These are phyloP conservation scores for Thripadectes ignobilis DNA, from an alignment of 2,797 vertebrate genomes.

Conservation along the genomic window DNA sequence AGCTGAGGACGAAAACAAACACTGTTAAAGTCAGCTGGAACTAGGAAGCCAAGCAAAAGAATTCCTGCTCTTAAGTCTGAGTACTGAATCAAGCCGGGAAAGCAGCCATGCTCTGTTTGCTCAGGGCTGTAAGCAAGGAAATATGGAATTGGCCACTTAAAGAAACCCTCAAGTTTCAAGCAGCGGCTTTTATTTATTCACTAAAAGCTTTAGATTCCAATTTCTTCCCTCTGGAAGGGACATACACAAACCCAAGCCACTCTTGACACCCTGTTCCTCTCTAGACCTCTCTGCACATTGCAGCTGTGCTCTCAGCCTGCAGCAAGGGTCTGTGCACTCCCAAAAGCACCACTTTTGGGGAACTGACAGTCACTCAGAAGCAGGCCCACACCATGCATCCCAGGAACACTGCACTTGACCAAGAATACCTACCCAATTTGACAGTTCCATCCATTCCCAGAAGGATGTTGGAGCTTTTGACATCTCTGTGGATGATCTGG, in stretches of 20 bases:
- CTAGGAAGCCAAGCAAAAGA: background rate
- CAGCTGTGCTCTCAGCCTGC: background rate
- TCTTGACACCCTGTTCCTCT: background rate
- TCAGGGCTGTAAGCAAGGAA: background rate
- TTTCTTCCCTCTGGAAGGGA: background rate
- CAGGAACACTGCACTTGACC: background rate
- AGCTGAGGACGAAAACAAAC: constrained; percentile 68
- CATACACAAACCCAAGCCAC: background rate
- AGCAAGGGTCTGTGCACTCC: background rate
- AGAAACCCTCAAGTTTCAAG: background rate
- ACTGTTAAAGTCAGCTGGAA: background rate
- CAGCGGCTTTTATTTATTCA: background rate
- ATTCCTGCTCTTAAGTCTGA: background rate
- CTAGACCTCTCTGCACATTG: background rate
- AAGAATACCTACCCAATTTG: constrained; percentile 88
- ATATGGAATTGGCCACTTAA: background rate
- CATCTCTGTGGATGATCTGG: constrained; percentile 96
- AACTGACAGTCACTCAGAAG: background rate
- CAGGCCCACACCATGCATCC: background rate
- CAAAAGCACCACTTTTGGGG: background rate
- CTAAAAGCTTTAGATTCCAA: background rate
- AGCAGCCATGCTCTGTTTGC: background rate
- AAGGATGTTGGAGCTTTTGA: constrained; percentile 97
- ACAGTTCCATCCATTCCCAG: constrained; percentile 96
- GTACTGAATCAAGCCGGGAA: background rate